Conservation (phyloP, 1,140 invertebrate species). For the Grapholita molesta region DNA sequence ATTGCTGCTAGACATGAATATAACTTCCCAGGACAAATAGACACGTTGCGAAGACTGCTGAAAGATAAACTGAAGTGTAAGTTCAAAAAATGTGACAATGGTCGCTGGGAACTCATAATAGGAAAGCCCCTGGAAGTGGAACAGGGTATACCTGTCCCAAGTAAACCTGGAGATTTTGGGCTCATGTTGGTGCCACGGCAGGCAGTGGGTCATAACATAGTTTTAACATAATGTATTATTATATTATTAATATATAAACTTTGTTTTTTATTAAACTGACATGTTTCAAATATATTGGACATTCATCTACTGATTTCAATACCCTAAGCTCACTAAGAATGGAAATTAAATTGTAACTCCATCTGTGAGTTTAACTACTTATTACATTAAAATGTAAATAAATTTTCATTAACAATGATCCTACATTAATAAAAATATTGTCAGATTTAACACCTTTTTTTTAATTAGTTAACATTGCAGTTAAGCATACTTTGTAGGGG, state of each 20-base stretch:
- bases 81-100: not conserved
- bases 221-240: not conserved
- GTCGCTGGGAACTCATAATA: not conserved
- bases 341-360: no score
- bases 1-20: not conserved
- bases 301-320: no score
- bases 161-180: not conserved
- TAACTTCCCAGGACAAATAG: not conserved
- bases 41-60: not conserved
- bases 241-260: not conserved
- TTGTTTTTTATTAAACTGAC: no score
- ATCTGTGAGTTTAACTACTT: no score
- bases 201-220: not conserved
- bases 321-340: no score
- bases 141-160: not conserved
- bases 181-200: not conserved
- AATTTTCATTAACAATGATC: no score
- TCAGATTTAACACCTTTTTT: no score
- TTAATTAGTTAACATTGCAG: no score
- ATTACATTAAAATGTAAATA: no score
- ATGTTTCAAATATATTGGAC: no score
- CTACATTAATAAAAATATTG: no score
- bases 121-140: not conserved
- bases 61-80: not conserved
- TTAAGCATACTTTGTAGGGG: no score